These are phyloP conservation scores for Apamea sordens DNA, from an alignment of 2,888 invertebrate genomes.

Conservation along the genomic window DNA sequence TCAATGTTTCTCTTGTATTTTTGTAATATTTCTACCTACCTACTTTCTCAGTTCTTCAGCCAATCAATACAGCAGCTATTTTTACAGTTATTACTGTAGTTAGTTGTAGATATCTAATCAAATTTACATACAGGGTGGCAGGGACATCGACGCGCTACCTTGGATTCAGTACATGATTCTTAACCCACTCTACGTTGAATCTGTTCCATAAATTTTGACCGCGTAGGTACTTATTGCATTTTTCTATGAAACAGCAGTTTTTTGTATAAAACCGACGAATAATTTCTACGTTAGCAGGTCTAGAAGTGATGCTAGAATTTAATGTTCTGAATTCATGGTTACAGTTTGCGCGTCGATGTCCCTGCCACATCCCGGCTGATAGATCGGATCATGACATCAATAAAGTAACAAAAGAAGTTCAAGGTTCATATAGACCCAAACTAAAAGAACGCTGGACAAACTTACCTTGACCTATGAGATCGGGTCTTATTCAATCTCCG, in stretches of 20 bases:
- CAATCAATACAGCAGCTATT: not conserved
- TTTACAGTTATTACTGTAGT: not conserved
- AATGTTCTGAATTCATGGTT: too few species aligned
- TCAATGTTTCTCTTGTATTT: not conserved
- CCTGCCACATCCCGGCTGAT: not conserved
- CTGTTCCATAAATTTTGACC: too few species aligned
- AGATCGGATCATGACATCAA: slow-evolving; percentile 3
- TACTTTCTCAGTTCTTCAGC: not conserved
- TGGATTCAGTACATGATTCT: too few species aligned
- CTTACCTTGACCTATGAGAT: slow-evolving; percentile 53
- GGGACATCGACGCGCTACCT: too few species aligned
- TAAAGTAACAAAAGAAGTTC: slow-evolving; percentile 29
- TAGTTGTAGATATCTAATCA: not conserved
- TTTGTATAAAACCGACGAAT: too few species aligned
- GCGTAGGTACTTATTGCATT: too few species aligned
- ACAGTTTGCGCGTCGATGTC: too few species aligned
- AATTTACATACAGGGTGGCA: not conserved
- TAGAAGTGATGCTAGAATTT: too few species aligned
- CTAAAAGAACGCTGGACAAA: slow-evolving; percentile 31
- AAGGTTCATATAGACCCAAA: slow-evolving; percentile 20
- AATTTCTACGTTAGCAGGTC: too few species aligned
- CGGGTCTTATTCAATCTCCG: slow-evolving; percentile 69
- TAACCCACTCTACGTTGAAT: too few species aligned
- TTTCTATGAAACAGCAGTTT: too few species aligned
- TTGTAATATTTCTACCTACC: not conserved